These are phyloP conservation scores for Circaetus gallicus DNA, from an alignment of 2,113 vertebrate species.

Conservation along the genomic window DNA sequence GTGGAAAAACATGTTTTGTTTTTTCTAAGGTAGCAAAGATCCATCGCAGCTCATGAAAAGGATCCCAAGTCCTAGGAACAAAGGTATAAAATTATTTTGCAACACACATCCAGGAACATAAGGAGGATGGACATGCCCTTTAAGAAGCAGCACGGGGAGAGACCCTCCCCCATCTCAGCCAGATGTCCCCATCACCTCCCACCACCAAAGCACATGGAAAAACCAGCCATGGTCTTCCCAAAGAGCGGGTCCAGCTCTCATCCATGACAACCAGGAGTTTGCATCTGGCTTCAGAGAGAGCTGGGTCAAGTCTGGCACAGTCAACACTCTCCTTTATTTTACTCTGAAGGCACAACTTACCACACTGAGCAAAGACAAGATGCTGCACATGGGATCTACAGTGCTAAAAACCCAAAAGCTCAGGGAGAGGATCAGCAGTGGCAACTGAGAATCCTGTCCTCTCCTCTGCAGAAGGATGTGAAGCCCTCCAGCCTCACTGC, in stretches of 20 bases:
- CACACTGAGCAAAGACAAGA: background rate
- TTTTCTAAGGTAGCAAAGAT: background rate
- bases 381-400: background rate
- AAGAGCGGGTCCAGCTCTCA: background rate
- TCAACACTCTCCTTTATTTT: background rate
- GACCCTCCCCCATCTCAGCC: background rate
- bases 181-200: background rate
- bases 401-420: background rate
- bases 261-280: background rate
- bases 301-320: background rate
- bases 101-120: background rate
- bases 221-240: background rate
- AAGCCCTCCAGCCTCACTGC: background rate
- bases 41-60: background rate
- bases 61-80: background rate
- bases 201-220: background rate
- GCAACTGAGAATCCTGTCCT: background rate
- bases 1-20: background rate
- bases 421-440: background rate
- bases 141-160: background rate
- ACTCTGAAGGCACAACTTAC: background rate
- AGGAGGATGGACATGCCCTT: background rate
- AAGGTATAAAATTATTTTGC: background rate
- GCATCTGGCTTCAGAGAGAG: background rate
- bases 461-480: background rate